Base-by-base conservation (phyloP, 2,113 vertebrate genomes). In the Neopipo cinnamomea region DNA sequence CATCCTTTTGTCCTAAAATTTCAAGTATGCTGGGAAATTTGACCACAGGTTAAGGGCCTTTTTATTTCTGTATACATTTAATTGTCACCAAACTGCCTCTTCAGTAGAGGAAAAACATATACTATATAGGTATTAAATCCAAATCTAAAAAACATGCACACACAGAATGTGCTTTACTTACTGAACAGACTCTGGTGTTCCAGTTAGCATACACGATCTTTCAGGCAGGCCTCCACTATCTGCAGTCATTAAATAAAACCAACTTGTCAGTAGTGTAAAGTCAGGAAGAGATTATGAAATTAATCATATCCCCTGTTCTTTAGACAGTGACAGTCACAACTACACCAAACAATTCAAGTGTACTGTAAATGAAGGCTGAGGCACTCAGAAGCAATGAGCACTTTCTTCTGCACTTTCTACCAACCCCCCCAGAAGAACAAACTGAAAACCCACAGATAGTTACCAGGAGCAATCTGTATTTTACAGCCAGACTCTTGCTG, bases 381-480 rank as follows among this genome's bases (percentile, higher is more conserved):
- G 11, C 58, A 81, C 58, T 17, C 7, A 87, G 47, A 91, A 73
- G 30, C 31, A 81, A 41, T 2, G 4, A 89, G 5, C 12, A 59
- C n/a, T n/a, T 12, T 11, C 41, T 82, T 91, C 53, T 33, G 16
- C 62, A 68, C 22, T 11, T 76, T 37, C 42, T 23, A 80, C 7
- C 46, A 56, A 12, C 2, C 0, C 1, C 1, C 1, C 7, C 28
- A 56, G 23, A 76, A 6, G 82, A 58, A 71, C 14, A 83, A 81
- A 35, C 16, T 11, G 27, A 11, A 25, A 59, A 4, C 1, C 47
- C 78, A 49, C 39, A 77, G 76, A 63, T 47, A 95, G 52, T 97
- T 98, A 99, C 99, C 99, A 77, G 99, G 99, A 21, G 99, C 99
- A 85, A 99, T 99, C 97, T 99, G 99, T 98, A 99, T 99, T 98